phyloP scores from a whole-genome alignment of 2,888 invertebrate genomes.

The Baronia brevicornis region DNA sequence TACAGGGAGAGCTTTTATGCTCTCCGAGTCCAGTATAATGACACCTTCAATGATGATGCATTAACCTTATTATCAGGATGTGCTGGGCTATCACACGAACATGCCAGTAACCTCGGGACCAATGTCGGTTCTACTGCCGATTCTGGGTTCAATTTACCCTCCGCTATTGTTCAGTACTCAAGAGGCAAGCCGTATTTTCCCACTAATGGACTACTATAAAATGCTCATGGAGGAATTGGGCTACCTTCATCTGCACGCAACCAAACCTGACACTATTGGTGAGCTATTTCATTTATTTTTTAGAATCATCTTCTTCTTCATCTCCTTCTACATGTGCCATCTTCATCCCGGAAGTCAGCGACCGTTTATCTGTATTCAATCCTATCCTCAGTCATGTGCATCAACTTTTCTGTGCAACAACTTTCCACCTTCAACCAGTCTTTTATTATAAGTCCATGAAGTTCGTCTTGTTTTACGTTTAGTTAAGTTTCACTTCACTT shows the following conservation, averaged over 20 bases:
- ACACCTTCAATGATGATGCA: neutral
- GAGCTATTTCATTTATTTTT: too few relatives aligned
- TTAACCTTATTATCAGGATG: constrained; percentile 37
- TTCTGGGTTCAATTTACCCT: constrained; percentile 74
- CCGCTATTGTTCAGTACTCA: constrained; percentile 65
- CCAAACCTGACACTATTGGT: constrained; percentile 86
- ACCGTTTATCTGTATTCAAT: too few relatives aligned
- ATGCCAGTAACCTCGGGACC: constrained; percentile 59
- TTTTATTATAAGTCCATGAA: too few relatives aligned
- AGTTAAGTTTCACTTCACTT: too few relatives aligned
- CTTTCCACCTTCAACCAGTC: too few relatives aligned
- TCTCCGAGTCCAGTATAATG: neutral
- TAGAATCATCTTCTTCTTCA: too few relatives aligned
- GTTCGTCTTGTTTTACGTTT: too few relatives aligned
- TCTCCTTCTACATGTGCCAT: too few relatives aligned
- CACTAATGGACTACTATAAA: constrained; percentile 26
- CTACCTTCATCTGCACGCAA: constrained; percentile 83
- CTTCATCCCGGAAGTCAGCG: too few relatives aligned
- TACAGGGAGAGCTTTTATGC: too few relatives aligned
- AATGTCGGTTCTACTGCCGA: constrained; percentile 35
- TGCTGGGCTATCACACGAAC: constrained; percentile 77
- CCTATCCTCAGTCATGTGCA: too few relatives aligned
- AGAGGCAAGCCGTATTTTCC: constrained; percentile 41
- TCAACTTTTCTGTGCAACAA: too few relatives aligned
- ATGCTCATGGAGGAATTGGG: constrained; percentile 35